These are phyloP conservation scores for Myopa testacea DNA, from an alignment of 2,888 invertebrate genomes.

Conservation along the genomic window DNA sequence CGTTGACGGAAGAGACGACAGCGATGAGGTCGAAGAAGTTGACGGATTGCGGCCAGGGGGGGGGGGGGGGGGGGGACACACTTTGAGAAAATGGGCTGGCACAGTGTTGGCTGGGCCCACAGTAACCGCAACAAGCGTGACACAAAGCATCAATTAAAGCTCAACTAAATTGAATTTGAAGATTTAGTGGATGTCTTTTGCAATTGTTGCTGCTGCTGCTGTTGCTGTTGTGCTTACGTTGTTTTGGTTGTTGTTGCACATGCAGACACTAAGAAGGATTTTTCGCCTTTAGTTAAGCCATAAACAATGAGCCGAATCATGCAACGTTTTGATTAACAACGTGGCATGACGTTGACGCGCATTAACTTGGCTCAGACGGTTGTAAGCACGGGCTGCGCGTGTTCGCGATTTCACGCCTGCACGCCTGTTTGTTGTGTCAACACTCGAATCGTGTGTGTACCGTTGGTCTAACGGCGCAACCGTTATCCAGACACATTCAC, in stretches of 20 bases:
- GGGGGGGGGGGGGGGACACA: not conserved
- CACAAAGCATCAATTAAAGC: conserved; percentile 24
- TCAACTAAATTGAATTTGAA: not conserved
- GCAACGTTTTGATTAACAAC: conserved; percentile 1
- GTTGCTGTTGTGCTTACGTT: too few species aligned
- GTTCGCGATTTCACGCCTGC: conserved; percentile 23
- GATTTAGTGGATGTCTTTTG: not conserved
- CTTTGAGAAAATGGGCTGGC: not conserved
- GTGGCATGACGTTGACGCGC: conserved; percentile 1
- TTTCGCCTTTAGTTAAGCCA: conserved; percentile 12
- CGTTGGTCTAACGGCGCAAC: conserved; percentile 15
- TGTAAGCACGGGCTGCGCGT: not conserved
- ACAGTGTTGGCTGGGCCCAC: not conserved
- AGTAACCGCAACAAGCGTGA: conserved; percentile 6
- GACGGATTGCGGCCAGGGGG: not conserved
- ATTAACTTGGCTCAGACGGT: not conserved
- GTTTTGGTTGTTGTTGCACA: not conserved
- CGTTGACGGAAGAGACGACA: too few species aligned
- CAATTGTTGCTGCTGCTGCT: not conserved
- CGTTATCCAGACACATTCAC: conserved; percentile 15
- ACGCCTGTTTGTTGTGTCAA: conserved; percentile 18
- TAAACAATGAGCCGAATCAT: conserved; percentile 19
- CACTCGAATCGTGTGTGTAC: not conserved
- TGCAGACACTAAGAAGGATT: not conserved
- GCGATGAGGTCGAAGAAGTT: not conserved